Conservation (phyloP, 2,797 vertebrate species). For the Perodicticus potto region DNA sequence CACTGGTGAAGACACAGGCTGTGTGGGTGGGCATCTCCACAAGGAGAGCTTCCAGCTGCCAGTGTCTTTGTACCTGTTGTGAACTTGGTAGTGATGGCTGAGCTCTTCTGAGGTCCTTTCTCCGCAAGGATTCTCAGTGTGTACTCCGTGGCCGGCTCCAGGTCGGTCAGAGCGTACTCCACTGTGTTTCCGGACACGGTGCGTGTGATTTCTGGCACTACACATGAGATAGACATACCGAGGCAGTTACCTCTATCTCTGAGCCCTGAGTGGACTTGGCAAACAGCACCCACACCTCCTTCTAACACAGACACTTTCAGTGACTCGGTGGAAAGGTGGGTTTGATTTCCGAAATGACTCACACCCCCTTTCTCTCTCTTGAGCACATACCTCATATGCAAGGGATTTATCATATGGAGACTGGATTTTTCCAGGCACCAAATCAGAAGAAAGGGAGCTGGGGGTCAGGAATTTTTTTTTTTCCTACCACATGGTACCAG, state of each 20-base stretch:
- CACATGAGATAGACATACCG: background rate
- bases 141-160: slow-evolving; percentile 94
- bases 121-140: slow-evolving; percentile 93
- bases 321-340: slow-evolving; percentile 22
- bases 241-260: background rate
- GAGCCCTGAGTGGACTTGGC: background rate
- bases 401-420: slow-evolving; percentile 27
- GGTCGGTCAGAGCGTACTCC: slow-evolving; percentile 93
- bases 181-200: slow-evolving; percentile 95
- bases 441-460: background rate
- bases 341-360: slow-evolving; percentile 49
- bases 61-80: slow-evolving; percentile 91
- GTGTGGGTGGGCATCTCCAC: background rate
- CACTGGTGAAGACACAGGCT: background rate
- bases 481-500: background rate
- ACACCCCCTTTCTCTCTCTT: background rate
- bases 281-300: background rate
- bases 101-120: slow-evolving; percentile 93
- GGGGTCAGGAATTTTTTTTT: background rate
- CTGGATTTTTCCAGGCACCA: slow-evolving; percentile 64
- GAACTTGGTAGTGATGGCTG: slow-evolving; percentile 92
- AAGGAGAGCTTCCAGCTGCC: background rate
- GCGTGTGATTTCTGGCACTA: slow-evolving; percentile 93
- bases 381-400: background rate
- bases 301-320: background rate